A percentile compares a stretch with the other conserved stretches of the same genome.
These are phyloP conservation scores for Volucella bombylans DNA, from an alignment of 2,888 invertebrate species.

Conservation along the genomic window DNA sequence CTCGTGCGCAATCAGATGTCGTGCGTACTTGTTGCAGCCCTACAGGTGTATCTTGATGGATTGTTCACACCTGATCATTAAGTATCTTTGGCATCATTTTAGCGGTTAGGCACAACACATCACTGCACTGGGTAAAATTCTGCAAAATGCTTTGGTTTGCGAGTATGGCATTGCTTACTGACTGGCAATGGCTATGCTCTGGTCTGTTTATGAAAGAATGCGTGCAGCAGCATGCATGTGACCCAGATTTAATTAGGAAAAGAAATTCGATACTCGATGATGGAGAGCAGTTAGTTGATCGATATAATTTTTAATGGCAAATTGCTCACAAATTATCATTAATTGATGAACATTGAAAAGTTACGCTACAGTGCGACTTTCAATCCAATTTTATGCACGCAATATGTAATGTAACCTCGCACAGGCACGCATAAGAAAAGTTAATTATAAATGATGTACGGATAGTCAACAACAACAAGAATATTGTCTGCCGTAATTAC, in stretches of 20 bases:
- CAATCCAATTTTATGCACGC: slow-evolving; percentile 65
- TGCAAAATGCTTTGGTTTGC: slow-evolving; percentile 47
- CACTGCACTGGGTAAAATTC: not conserved
- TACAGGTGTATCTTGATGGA: slow-evolving; percentile 74
- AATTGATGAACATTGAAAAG: slow-evolving; percentile 60
- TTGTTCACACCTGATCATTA: slow-evolving; percentile 74
- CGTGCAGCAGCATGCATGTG: slow-evolving; percentile 43
- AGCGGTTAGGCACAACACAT: slow-evolving; percentile 57
- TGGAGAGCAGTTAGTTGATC: slow-evolving; percentile 57
- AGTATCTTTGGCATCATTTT: slow-evolving; percentile 71
- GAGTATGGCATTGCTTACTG: too few species aligned
- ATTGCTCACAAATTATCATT: slow-evolving; percentile 65
- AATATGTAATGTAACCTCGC: slow-evolving; percentile 13
- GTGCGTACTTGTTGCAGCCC: slow-evolving; percentile 65
- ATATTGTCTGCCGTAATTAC: too few species aligned
- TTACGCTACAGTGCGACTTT: slow-evolving; percentile 30
- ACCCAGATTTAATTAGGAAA: slow-evolving; percentile 71
- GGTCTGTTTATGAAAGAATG: slow-evolving; percentile 36
- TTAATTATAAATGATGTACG: too few species aligned
- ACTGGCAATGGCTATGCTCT: not conserved
- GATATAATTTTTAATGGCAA: slow-evolving; percentile 58
- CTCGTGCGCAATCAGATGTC: slow-evolving; percentile 70
- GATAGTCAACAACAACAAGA: too few species aligned
- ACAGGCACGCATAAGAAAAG: slow-evolving; percentile 17
- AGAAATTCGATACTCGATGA: slow-evolving; percentile 46